phyloP scores from a whole-genome alignment of 2,113 vertebrate genomes.

The Rattus norvegicus region GRCr8 NC_086022.1:24421001-24421500 shows the following conservation, averaged over 20 bases:
- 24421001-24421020: not conserved
- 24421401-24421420: not conserved
- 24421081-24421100: conserved; percentile 2
- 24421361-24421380: conserved; percentile 44
- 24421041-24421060: not conserved
- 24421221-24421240: conserved; percentile 37
- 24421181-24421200: conserved; percentile 6
- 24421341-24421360: not conserved
- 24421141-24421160: conserved; percentile 33
- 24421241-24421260: conserved; percentile 50
- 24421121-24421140: not conserved
- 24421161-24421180: conserved; percentile 24
- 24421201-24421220: conserved; percentile 45
- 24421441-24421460: not conserved
- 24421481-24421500: not conserved
- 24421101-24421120: not conserved
- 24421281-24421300: conserved; percentile 51
- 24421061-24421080: not conserved
- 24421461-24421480: not conserved
- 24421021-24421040: not conserved
- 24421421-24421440: not conserved
- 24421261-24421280: conserved; percentile 56
- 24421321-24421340: not conserved
- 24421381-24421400: not conserved
- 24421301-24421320: conserved; percentile 47